Evolutionary conservation across 2,797 vertebrate species (phyloP).

Genomic region (Tamandua tetradactyla): DNA sequence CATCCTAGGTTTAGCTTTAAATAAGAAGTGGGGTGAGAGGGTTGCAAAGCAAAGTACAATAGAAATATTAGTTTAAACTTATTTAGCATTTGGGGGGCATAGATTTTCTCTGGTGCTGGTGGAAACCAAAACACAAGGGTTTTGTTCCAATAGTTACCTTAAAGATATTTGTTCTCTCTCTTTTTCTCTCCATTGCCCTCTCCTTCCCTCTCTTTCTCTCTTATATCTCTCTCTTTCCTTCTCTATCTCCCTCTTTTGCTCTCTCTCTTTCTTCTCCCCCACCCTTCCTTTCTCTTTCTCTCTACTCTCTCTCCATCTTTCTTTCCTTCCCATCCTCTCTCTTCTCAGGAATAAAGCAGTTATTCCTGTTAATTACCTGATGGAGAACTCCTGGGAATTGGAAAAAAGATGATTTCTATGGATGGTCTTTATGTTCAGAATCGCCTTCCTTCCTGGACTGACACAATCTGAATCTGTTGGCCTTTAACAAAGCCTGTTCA

Average conservation of each 20-base stretch:
- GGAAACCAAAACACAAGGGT: neutral
- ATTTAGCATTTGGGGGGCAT: neutral
- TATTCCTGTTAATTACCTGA: slow-evolving; percentile 56
- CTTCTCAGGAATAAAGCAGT: neutral
- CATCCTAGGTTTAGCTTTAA: slow-evolving; percentile 28
- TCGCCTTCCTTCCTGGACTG: slow-evolving; percentile 72
- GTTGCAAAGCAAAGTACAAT: neutral
- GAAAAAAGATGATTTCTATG: slow-evolving; percentile 65
- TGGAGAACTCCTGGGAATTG: neutral
- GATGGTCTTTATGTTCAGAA: slow-evolving; percentile 64
- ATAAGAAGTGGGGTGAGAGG: neutral
- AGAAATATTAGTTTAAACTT: neutral
- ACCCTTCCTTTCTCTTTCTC: no score
- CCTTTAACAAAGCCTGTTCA: slow-evolving; percentile 60
- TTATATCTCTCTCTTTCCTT: no score
- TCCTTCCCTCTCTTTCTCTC: no score
- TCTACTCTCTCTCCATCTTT: no score
- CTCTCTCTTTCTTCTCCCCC: no score
- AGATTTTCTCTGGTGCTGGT: neutral
- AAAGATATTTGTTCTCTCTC: no score
- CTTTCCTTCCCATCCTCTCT: rapidly evolving
- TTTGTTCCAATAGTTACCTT: neutral
- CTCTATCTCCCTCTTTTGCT: neutral
- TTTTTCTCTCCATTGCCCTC: neutral
- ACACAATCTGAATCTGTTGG: slow-evolving; percentile 36